Base-by-base conservation (phyloP, 2,888 invertebrate species). In the Scaptomyza polygonia region DNA sequence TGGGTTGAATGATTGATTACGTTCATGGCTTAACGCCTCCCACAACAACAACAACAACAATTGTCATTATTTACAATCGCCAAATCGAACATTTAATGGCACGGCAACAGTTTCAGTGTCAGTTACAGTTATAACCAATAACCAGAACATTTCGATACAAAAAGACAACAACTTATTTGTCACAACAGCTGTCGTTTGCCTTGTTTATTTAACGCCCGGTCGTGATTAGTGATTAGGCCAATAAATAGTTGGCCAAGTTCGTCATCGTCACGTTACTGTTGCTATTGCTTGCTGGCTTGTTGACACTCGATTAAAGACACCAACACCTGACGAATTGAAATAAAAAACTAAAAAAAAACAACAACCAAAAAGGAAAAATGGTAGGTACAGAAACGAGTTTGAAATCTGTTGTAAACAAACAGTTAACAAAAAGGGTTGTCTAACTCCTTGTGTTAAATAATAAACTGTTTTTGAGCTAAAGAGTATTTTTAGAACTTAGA, bases 51-150 rank as follows among this genome's bases (percentile, higher is more conserved):
- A 21, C 21, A 21, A 21, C 21, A 25, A 25, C 25, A 25, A 21
- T 79, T 79, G 71, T 59, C 68, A 59, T 63, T 57, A 62, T 52
- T 67, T 48, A 42, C 62, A 67, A 67, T 73, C 85, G 54, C 68
- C 52, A 78, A 78, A 84, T 73, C 65, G 77, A 77, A 69, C 83
- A 62, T 64, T 83, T 72, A 79, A 83, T 63, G 74, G 78, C 48
- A n/a, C 32, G 64, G 42, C 48, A 16, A 16, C 16, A 16, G 36
- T 39, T 39, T 39, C 34, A 18, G 51, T 58, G 44, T 49, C 32
- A 67, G 48, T 47, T 48, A 51, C 45, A 49, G 51, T 39, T 44
- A 49, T 32, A 54, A 34, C 8, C 18, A 39, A 57, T 11, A 42
- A 49, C 21, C 9, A 18, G 5, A 32, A 18, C 12, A 16, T 7